phyloP scores from a whole-genome alignment of 2,797 vertebrate genomes.

The Loriculus beryllinus region DNA sequence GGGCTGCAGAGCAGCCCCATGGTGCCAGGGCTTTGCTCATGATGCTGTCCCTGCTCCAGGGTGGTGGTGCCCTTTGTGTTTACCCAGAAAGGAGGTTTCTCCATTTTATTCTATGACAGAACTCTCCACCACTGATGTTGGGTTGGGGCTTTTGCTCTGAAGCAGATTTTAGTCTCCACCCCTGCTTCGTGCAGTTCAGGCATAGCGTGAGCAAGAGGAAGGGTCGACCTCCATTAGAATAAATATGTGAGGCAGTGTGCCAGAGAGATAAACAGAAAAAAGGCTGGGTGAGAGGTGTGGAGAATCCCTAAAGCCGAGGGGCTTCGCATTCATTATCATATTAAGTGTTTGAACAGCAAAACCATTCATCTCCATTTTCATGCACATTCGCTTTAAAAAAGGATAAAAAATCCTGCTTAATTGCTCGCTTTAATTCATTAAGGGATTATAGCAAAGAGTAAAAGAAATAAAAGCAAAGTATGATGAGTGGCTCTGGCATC shows the following conservation, averaged over 20 bases:
- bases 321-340: slow-evolving; percentile 54
- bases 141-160: background rate
- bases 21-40: background rate
- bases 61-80: background rate
- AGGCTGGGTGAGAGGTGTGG: slow-evolving; percentile 2
- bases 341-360: background rate
- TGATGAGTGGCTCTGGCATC: slow-evolving; percentile 44
- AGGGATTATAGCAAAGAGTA: slow-evolving; percentile 71
- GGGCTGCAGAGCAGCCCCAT: background rate
- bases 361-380: slow-evolving; percentile 20
- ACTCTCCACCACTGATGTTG: background rate
- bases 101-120: background rate
- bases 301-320: slow-evolving; percentile 29
- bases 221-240: background rate
- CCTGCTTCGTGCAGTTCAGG: background rate
- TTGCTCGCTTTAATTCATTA: slow-evolving; percentile 77
- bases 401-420: slow-evolving; percentile 47
- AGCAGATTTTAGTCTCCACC: background rate
- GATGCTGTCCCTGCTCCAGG: background rate
- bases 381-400: slow-evolving; percentile 30
- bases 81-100: background rate
- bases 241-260: background rate
- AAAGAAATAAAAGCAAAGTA: background rate
- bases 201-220: background rate
- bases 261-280: slow-evolving; percentile 11